Percentiles rank a stretch among this genome's conserved stretches.
These are phyloP conservation scores for Plemyria rubiginata DNA, from an alignment of 2,888 invertebrate genomes.

Conservation along the genomic window DNA sequence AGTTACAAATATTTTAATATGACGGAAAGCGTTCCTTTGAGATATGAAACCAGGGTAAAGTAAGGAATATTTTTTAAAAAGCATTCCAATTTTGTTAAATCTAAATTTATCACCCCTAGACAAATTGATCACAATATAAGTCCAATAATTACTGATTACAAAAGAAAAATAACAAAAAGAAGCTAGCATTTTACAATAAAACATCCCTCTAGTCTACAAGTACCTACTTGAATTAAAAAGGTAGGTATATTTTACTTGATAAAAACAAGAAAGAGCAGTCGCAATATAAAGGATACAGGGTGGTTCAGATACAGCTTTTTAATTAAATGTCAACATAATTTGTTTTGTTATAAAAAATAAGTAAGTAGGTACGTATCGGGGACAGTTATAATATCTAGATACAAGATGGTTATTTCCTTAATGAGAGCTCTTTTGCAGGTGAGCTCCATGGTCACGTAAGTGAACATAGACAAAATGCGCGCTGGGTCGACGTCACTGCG, in stretches of 20 bases:
- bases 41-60: neutral
- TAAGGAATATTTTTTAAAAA: too few species aligned
- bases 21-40: too few species aligned
- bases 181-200: conserved; percentile 14
- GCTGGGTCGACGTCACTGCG: too few species aligned
- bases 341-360: too few species aligned
- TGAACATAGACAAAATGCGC: too few species aligned
- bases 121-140: conserved; percentile 18
- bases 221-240: conserved; percentile 23
- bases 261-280: conserved; percentile 10
- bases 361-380: too few species aligned
- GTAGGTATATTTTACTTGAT: conserved; percentile 11
- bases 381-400: too few species aligned
- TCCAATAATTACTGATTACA: conserved; percentile 21
- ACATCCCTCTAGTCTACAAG: conserved; percentile 12
- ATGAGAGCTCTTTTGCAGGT: too few species aligned
- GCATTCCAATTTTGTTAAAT: too few species aligned
- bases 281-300: neutral
- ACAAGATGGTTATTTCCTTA: too few species aligned
- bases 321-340: neutral
- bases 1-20: too few species aligned
- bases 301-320: neutral
- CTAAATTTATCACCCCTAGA: neutral
- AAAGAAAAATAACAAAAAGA: conserved; percentile 5
- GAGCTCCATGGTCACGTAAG: too few species aligned